phyloP scores from a whole-genome alignment of 2,113 vertebrate genomes.

The Lucifuga dentata region DNA sequence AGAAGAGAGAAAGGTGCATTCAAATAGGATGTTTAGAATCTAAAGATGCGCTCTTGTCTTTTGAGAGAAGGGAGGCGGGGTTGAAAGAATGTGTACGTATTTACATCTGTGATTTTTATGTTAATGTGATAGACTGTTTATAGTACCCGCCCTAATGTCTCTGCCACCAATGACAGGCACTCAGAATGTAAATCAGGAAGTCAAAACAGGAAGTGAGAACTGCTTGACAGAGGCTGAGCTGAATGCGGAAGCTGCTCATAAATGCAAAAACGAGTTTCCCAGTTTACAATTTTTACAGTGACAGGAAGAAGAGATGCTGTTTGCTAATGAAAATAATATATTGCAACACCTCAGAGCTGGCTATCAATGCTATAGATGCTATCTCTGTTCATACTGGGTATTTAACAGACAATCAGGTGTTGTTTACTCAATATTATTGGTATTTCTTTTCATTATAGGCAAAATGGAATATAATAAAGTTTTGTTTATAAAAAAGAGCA shows the following conservation, averaged over 20 bases:
- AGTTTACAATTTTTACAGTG: background rate
- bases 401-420: too few species aligned
- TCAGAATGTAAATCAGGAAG: constrained; percentile 53
- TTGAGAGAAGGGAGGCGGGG: constrained; percentile 52
- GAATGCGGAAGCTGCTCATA: background rate
- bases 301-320: background rate
- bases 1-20: constrained; percentile 75
- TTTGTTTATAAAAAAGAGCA: too few species aligned
- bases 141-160: constrained; percentile 58
- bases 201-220: constrained; percentile 63
- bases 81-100: constrained; percentile 69
- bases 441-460: too few species aligned
- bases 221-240: background rate
- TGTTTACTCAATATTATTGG: too few species aligned
- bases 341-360: background rate
- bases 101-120: constrained; percentile 75
- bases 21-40: constrained; percentile 81
- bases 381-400: background rate
- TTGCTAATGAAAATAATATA: background rate
- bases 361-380: too few species aligned
- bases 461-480: too few species aligned
- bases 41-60: constrained; percentile 80
- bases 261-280: constrained; percentile 5
- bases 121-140: constrained; percentile 66
- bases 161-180: constrained; percentile 56